phyloP scores from a whole-genome alignment of 2,113 vertebrate genomes.

The Corynorhinus townsendii region DNA sequence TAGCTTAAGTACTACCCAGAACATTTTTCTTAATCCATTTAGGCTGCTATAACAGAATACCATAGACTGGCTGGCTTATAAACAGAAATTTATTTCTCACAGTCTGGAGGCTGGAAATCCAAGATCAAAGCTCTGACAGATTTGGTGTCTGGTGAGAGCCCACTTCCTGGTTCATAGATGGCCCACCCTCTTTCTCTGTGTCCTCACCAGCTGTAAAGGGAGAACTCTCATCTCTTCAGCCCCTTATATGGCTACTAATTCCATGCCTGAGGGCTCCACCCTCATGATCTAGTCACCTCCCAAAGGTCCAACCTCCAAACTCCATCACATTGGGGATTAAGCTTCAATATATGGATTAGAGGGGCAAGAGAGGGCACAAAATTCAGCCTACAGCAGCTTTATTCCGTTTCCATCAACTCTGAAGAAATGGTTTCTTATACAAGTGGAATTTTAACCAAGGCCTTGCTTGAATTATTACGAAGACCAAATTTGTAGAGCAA shows the following conservation, averaged over 20 bases:
- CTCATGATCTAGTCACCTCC: background rate
- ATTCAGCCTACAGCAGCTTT: background rate
- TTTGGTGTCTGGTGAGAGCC: background rate
- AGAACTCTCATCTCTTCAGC: background rate
- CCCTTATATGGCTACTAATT: background rate
- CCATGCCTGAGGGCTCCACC: no score
- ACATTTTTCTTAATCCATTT: background rate
- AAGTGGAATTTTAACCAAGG: background rate
- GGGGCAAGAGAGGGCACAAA: background rate
- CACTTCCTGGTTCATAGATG: background rate
- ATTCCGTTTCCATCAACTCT: background rate
- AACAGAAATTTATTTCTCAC: background rate
- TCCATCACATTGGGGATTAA: background rate
- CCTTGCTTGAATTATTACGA: background rate
- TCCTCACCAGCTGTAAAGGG: background rate
- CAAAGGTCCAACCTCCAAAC: background rate
- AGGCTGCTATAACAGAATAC: background rate
- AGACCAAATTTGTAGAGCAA: background rate
- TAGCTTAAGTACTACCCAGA: background rate
- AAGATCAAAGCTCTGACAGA: background rate
- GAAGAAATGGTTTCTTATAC: background rate
- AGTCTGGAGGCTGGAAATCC: background rate
- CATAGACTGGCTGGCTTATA: background rate
- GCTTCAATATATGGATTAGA: background rate
- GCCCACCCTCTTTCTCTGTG: background rate